phyloP scores from a whole-genome alignment of 2,888 invertebrate species.

The Drosophila kambysellisi region DNA sequence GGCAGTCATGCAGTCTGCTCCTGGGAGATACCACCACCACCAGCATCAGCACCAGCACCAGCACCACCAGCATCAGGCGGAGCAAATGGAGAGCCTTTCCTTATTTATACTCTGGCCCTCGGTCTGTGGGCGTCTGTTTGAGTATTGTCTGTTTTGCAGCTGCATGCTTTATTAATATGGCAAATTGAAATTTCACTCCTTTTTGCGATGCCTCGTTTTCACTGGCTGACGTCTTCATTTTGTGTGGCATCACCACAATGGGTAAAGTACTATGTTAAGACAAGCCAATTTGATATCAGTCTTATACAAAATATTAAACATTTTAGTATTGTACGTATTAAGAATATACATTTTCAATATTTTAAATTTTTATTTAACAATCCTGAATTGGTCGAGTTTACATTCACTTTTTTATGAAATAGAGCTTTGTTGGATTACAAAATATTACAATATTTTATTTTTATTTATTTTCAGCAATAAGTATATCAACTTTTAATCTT shows the following conservation, averaged over 20 bases:
- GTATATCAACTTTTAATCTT: neutral
- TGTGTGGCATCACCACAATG: constrained; percentile 4
- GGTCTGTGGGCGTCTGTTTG: constrained; percentile 31
- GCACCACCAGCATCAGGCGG: neutral
- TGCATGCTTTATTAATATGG: constrained; percentile 70
- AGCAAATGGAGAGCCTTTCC: neutral
- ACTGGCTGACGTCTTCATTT: constrained; percentile 14
- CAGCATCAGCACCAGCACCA: neutral
- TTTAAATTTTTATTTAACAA: neutral
- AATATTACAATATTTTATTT: neutral
- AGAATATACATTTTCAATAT: neutral
- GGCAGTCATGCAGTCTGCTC: constrained; percentile 39
- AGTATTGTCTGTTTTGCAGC: constrained; percentile 50
- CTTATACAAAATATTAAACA: neutral
- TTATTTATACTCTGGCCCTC: constrained; percentile 2
- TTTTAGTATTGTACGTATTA: neutral
- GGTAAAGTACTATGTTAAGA: neutral
- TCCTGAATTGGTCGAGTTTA: neutral
- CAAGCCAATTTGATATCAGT: neutral
- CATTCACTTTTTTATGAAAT: neutral
- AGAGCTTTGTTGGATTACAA: neutral
- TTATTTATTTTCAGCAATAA: neutral
- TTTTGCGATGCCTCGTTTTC: constrained; percentile 37
- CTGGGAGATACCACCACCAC: constrained; percentile 15
- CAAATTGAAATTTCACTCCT: constrained; percentile 77